Conservation (phyloP, 2,888 invertebrate genomes). For the Acrobasis suavella region DNA sequence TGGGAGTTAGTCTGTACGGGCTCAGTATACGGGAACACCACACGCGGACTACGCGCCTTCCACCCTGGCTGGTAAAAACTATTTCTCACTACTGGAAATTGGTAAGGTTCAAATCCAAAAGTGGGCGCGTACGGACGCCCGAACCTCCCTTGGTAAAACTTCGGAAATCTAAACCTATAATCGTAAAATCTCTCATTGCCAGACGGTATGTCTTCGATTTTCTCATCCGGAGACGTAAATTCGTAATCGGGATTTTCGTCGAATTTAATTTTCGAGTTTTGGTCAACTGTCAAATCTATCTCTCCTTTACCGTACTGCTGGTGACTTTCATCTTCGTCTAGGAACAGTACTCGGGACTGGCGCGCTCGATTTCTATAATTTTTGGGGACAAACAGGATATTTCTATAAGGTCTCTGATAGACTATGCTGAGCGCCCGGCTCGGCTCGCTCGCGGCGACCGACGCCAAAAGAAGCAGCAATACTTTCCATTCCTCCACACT, state of each 20-base stretch:
- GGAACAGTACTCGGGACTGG: slow-evolving; percentile 60
- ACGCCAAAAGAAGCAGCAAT: slow-evolving; percentile 63
- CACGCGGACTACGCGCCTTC: slow-evolving; percentile 75
- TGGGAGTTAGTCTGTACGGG: slow-evolving; percentile 75
- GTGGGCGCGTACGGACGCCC: slow-evolving; percentile 66
- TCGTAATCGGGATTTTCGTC: slow-evolving; percentile 75
- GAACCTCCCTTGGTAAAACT: slow-evolving; percentile 65
- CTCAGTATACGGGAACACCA: slow-evolving; percentile 74
- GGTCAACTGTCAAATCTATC: slow-evolving; percentile 64
- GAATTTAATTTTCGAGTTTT: slow-evolving; percentile 70
- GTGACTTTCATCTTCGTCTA: slow-evolving; percentile 67
- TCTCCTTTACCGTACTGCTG: slow-evolving; percentile 67
- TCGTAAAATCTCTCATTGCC: slow-evolving; percentile 72
- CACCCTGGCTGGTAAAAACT: slow-evolving; percentile 65
- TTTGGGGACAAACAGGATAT: slow-evolving; percentile 70
- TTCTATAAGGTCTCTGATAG: slow-evolving; percentile 60
- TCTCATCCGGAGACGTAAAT: slow-evolving; percentile 64
- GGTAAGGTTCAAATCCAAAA: slow-evolving; percentile 62
- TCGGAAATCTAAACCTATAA: slow-evolving; percentile 56
- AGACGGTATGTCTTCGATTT: slow-evolving; percentile 42
- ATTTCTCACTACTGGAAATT: slow-evolving; percentile 58
- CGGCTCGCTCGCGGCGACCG: slow-evolving; percentile 64
- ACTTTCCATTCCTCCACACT: slow-evolving; percentile 77
- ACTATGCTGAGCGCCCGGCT: slow-evolving; percentile 69
- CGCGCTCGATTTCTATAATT: slow-evolving; percentile 51